These are phyloP conservation scores for Typhlichthys eigenmanni DNA, from an alignment of 2,797 vertebrate genomes.

Conservation along the genomic window DNA sequence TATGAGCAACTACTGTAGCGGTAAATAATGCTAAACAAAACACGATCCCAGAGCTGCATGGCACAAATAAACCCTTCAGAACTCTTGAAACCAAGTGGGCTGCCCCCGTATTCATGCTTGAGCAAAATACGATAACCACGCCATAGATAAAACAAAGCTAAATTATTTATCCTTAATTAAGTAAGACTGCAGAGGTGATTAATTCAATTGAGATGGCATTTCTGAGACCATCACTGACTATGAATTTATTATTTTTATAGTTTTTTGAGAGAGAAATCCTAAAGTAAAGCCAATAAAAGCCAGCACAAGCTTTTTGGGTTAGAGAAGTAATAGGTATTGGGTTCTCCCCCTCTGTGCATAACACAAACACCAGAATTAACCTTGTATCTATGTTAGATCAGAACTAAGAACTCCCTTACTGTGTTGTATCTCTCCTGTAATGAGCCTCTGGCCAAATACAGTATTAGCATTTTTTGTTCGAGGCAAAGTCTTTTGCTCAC, in stretches of 20 bases:
- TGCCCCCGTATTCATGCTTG: conserved; percentile 37
- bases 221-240: conserved; percentile 13
- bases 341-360: conserved; percentile 18
- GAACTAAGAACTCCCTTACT: too few species aligned
- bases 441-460: too few species aligned
- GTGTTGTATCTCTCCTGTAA: too few species aligned
- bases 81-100: conserved; percentile 39
- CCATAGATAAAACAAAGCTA: conserved; percentile 36
- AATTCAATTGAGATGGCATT: conserved; percentile 31
- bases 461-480: too few species aligned
- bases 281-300: conserved; percentile 26
- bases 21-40: conserved; percentile 8
- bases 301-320: conserved; percentile 24
- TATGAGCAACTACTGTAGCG: conserved; percentile 25
- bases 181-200: conserved; percentile 35
- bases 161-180: conserved; percentile 42
- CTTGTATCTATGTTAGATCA: too few species aligned
- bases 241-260: conserved; percentile 42
- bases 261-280: conserved; percentile 29
- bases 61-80: conserved; percentile 40
- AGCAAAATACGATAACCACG: conserved; percentile 48
- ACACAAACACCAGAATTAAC: too few species aligned
- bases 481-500: too few species aligned
- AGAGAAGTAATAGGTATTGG: conserved; percentile 15
- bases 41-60: conserved; percentile 35